A percentile compares a stretch with the other conserved stretches of the same genome.
Evolutionary conservation across 2,888 invertebrate genomes (phyloP).

Genomic region (Notocelia uddmanniana): DNA sequence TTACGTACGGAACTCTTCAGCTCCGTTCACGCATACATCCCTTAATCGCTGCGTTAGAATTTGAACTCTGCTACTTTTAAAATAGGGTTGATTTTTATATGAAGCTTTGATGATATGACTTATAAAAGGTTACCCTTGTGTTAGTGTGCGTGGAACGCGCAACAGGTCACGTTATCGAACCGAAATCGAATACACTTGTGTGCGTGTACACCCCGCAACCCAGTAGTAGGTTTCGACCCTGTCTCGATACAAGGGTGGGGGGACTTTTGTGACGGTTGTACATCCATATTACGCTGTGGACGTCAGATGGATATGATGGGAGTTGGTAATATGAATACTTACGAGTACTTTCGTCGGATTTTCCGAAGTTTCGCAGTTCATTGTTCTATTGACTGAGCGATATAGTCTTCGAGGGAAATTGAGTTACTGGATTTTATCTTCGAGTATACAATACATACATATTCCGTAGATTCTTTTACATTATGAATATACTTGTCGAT

Average conservation of each 20-base stretch:
- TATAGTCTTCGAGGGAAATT: conserved; percentile 1
- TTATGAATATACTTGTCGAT: too few relatives aligned
- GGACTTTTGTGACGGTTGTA: neutral
- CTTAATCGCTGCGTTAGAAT: neutral
- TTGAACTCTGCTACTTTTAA: neutral
- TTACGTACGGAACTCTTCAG: neutral
- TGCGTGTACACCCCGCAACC: conserved; percentile 28
- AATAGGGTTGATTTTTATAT: neutral
- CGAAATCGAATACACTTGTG: conserved; percentile 25
- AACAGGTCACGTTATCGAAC: conserved; percentile 46
- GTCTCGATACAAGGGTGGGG: neutral
- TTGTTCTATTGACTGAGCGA: conserved; percentile 24
- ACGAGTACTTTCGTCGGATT: conserved; percentile 34
- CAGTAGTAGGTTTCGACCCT: neutral
- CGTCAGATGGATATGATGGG: conserved; percentile 26
- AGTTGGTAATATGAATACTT: conserved; percentile 45
- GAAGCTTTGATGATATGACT: neutral
- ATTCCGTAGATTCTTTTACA: neutral
- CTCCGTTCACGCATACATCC: neutral
- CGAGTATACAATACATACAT: neutral
- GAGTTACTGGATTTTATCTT: conserved; percentile 1
- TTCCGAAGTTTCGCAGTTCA: conserved; percentile 36
- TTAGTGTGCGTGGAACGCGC: conserved; percentile 40
- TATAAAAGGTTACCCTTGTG: neutral
- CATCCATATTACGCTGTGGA: conserved; percentile 33